Evolutionary conservation across 2,888 invertebrate species (phyloP).

Genomic region (Zootermopsis nevadensis): DNA sequence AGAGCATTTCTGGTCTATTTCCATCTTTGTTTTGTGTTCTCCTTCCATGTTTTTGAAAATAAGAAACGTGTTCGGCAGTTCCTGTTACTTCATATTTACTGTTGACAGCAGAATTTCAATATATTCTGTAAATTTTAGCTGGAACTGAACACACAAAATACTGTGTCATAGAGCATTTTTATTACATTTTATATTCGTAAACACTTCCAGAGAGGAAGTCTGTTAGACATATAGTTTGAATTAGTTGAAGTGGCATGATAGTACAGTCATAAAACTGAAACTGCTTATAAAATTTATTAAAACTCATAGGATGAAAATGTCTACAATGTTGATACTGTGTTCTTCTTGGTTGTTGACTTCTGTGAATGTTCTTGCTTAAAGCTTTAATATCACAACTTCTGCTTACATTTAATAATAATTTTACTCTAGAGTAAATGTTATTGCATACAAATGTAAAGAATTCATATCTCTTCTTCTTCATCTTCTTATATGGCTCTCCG

Average conservation of each 20-base stretch:
- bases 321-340: too few species aligned
- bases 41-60: too few species aligned
- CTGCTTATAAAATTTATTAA: background rate
- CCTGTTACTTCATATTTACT: too few species aligned
- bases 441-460: background rate
- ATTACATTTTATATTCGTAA: background rate
- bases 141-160: too few species aligned
- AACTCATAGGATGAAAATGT: background rate
- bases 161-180: background rate
- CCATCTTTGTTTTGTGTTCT: too few species aligned
- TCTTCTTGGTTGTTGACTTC: background rate
- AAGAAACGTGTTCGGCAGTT: too few species aligned
- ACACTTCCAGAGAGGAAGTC: too few species aligned
- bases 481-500: too few species aligned
- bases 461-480: too few species aligned
- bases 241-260: background rate
- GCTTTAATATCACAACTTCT: background rate
- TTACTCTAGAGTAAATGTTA: background rate
- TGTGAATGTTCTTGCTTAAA: background rate
- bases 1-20: too few species aligned
- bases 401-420: background rate
- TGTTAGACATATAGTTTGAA: background rate
- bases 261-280: background rate
- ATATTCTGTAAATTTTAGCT: too few species aligned
- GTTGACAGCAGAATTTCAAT: too few species aligned